A percentile compares a stretch with the other conserved stretches of the same genome.
Conservation (phyloP, 2,113 vertebrate species). For the Tetrax tetrax region DNA sequence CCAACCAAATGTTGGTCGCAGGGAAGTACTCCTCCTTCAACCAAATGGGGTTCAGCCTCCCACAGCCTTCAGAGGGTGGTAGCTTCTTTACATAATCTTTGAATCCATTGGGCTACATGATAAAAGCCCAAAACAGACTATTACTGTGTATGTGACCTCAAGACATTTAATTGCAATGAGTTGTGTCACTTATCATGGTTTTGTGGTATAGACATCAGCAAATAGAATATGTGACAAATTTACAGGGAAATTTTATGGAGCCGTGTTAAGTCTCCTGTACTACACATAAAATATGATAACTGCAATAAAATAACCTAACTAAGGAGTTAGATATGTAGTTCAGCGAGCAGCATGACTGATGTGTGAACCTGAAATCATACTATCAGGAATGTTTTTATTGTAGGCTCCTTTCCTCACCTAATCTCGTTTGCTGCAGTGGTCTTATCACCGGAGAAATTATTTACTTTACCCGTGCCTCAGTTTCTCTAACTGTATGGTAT, state of each 20-base stretch:
- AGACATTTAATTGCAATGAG: not conserved
- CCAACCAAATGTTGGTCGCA: rapidly evolving
- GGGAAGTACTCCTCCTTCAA: not conserved
- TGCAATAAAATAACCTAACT: not conserved
- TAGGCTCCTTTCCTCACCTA: not conserved
- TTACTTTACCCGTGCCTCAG: not conserved
- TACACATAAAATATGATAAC: not conserved
- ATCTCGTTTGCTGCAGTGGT: not conserved
- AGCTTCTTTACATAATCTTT: not conserved
- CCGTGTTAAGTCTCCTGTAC: not conserved
- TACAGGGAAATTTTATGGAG: not conserved
- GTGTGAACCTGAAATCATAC: not conserved
- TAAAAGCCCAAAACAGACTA: not conserved
- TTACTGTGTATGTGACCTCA: not conserved
- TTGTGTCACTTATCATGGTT: not conserved
- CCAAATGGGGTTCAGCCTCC: not conserved
- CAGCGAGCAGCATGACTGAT: rapidly evolving
- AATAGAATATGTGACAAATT: not conserved
- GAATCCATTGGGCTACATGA: rapidly evolving
- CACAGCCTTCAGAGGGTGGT: not conserved
- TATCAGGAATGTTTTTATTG: not conserved
- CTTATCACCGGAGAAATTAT: not conserved
- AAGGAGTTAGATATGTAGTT: not conserved
- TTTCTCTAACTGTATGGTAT: not conserved
- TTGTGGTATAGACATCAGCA: not conserved